These are phyloP conservation scores for Drosophila melanica DNA, from an alignment of 1,140 invertebrate species.

Conservation along the genomic window DNA sequence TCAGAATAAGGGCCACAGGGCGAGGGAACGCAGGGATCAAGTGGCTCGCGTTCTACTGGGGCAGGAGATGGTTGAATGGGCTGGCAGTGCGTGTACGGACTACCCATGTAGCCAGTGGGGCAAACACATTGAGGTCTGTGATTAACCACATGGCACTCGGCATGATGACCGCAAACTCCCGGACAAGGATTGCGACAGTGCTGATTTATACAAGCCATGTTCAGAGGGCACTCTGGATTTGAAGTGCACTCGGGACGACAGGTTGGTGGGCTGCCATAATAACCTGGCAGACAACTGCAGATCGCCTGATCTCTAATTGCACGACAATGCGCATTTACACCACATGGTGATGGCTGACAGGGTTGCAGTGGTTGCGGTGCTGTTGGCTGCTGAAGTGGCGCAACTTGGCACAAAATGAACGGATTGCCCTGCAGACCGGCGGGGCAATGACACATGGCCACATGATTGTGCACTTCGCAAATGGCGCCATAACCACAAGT, in stretches of 20 bases:
- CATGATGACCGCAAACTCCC: conserved; percentile 87
- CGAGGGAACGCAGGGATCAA: conserved; percentile 88
- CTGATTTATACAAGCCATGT: conserved; percentile 85
- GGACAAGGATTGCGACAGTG: conserved; percentile 87
- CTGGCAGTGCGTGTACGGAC: conserved; percentile 89
- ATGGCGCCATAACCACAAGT: conserved; percentile 89
- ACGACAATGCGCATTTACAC: conserved; percentile 85
- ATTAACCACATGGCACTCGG: conserved; percentile 91
- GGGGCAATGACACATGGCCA: conserved; percentile 74
- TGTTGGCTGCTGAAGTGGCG: conserved; percentile 80
- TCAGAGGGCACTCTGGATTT: conserved; percentile 86
- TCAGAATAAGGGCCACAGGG: conserved; percentile 90
- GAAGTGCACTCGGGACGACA: conserved; percentile 87
- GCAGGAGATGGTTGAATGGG: conserved; percentile 86
- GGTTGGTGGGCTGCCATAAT: conserved; percentile 85
- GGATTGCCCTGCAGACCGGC: conserved; percentile 71
- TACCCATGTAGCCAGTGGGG: conserved; percentile 88
- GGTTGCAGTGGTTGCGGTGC: conserved; percentile 83
- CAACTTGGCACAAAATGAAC: conserved; percentile 65
- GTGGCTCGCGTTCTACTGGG: conserved; percentile 90
- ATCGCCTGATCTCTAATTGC: conserved; percentile 83
- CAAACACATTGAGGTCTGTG: conserved; percentile 93
- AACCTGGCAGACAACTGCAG: conserved; percentile 85
- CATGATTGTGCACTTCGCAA: conserved; percentile 91
- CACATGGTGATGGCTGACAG: conserved; percentile 86